phyloP scores from a whole-genome alignment of 2,888 invertebrate species.

The Folsomia candida region DNA sequence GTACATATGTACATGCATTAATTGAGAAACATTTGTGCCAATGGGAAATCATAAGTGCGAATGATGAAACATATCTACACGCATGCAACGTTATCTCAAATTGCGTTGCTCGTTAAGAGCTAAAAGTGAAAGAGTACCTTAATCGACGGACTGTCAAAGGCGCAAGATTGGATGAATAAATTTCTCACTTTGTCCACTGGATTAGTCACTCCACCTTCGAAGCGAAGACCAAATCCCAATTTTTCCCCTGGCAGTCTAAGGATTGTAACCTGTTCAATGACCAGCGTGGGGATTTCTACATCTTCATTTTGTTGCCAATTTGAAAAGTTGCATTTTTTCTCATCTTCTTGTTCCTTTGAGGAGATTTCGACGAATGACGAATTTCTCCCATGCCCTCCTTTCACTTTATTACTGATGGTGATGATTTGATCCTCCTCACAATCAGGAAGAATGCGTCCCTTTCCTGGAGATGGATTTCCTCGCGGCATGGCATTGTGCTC shows the following conservation, averaged over 20 bases:
- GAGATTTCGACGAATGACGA: constrained; percentile 41
- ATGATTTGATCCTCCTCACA: constrained; percentile 36
- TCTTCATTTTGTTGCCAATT: constrained; percentile 1
- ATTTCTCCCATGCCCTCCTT: constrained; percentile 31
- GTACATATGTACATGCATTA: no score
- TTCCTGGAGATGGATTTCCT: constrained; percentile 13
- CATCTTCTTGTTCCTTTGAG: constrained; percentile 15
- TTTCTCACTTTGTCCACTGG: constrained; percentile 75
- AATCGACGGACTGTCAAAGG: constrained; percentile 83
- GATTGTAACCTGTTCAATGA: constrained; percentile 70
- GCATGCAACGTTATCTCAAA: no score
- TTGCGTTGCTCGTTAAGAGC: no score
- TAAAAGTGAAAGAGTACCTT: no score
- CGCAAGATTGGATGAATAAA: constrained; percentile 84
- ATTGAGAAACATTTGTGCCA: no score
- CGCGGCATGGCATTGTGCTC: not conserved
- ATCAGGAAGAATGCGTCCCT: not conserved
- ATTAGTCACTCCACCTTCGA: constrained; percentile 79
- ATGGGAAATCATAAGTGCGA: no score
- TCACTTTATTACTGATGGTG: constrained; percentile 43
- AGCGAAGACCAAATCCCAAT: constrained; percentile 84
- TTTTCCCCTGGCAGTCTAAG: constrained; percentile 84
- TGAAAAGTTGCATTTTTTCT: constrained; percentile 8
- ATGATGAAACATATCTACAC: no score
- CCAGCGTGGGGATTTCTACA: constrained; percentile 20